phyloP scores from a whole-genome alignment of 2,113 vertebrate genomes.

The Neogale vison region DNA sequence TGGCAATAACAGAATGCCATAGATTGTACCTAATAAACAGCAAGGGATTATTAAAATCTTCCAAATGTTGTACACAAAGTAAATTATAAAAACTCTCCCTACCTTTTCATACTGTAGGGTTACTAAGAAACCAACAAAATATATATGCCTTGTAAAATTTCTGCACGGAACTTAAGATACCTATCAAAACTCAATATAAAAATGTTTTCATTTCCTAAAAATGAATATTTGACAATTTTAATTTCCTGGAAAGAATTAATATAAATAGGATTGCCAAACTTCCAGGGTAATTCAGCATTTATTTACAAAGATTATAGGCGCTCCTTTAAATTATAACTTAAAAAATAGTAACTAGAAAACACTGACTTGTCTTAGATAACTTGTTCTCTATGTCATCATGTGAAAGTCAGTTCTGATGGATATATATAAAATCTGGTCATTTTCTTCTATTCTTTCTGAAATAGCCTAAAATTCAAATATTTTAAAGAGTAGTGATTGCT shows the following conservation, averaged over 20 bases:
- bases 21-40: background rate
- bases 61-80: background rate
- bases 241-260: background rate
- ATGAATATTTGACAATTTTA: background rate
- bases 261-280: background rate
- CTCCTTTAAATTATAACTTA: background rate
- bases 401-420: background rate
- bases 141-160: background rate
- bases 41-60: constrained; percentile 13
- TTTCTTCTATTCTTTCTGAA: background rate
- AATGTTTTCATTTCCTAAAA: background rate
- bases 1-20: background rate
- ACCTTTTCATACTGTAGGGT: background rate
- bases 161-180: background rate
- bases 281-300: background rate
- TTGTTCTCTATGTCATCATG: background rate
- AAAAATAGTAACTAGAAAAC: background rate
- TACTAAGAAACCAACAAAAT: constrained; percentile 1
- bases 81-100: background rate
- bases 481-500: background rate
- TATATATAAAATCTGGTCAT: background rate
- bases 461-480: background rate
- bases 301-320: background rate
- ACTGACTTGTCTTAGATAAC: background rate
- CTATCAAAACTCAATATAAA: background rate